phyloP scores from a whole-genome alignment of 2,113 vertebrate genomes.

The Eubucco bourcierii region DNA sequence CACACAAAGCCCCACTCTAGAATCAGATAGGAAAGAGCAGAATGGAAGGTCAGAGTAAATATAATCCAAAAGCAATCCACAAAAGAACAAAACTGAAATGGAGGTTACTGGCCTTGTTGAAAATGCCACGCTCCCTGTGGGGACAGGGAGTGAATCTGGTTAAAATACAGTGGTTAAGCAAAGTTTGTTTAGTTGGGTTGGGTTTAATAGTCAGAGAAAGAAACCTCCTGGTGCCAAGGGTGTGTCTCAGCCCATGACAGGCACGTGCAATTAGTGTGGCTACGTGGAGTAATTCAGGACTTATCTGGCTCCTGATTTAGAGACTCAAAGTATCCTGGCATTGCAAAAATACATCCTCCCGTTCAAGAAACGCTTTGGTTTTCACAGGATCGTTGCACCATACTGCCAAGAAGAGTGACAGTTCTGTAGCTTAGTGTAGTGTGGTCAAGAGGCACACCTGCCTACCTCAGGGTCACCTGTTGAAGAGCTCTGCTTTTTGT shows the following conservation, averaged over 20 bases:
- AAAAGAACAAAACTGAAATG: constrained; percentile 59
- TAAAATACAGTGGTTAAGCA: background rate
- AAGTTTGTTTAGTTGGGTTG: background rate
- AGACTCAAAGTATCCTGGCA: background rate
- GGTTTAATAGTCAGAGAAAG: background rate
- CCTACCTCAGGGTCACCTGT: background rate
- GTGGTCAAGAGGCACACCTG: background rate
- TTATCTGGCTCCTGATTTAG: background rate
- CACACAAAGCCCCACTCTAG: constrained; percentile 25
- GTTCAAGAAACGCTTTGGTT: background rate
- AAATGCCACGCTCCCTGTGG: background rate
- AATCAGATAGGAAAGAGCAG: background rate
- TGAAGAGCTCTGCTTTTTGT: background rate
- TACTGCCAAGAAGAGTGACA: rapidly evolving
- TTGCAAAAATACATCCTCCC: rapidly evolving
- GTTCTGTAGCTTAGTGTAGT: background rate
- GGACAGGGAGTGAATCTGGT: background rate
- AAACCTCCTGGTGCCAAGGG: background rate
- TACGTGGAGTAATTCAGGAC: background rate
- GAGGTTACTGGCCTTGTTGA: background rate
- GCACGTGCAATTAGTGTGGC: background rate
- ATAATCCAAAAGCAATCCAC: constrained; percentile 28
- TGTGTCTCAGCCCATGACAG: background rate
- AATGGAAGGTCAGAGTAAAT: constrained; percentile 52
- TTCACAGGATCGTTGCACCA: background rate